A percentile compares a stretch with the other conserved stretches of the same genome.
These are phyloP conservation scores for Penaeus vannamei DNA, from an alignment of 1,140 invertebrate species.

Conservation along the genomic window DNA sequence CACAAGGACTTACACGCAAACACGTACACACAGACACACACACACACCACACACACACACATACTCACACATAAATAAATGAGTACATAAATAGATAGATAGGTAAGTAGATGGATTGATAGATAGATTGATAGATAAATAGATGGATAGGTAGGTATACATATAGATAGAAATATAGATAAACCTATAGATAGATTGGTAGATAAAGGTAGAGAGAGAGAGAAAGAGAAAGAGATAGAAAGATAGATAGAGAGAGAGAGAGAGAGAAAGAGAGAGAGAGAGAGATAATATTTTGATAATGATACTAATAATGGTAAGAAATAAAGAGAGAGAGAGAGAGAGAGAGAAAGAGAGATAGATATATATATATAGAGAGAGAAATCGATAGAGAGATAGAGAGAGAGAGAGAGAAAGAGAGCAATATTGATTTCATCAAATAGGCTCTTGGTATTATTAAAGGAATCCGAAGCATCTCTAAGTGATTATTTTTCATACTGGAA, in stretches of 20 bases:
- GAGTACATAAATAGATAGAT: not conserved
- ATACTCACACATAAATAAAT: not conserved
- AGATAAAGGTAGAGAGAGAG: too few species aligned
- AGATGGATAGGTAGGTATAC: not conserved
- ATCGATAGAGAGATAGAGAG: too few species aligned
- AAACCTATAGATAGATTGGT: too few species aligned
- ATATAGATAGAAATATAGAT: not conserved
- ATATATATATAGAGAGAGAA: not conserved
- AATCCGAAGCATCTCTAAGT: too few species aligned
- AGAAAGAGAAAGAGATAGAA: too few species aligned
- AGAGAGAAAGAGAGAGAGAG: too few species aligned
- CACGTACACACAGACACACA: not conserved
- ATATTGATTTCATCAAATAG: too few species aligned
- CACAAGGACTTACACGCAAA: not conserved
- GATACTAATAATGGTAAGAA: not conserved
- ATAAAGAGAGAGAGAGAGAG: conserved; percentile 16
- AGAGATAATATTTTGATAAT: too few species aligned
- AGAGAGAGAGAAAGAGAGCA: too few species aligned
- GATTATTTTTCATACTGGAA: too few species aligned
- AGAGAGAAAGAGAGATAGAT: conserved; percentile 1
- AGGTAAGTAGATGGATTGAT: not conserved
- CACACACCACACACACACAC: not conserved
- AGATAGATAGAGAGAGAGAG: too few species aligned
- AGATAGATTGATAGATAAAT: not conserved
- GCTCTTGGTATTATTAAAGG: too few species aligned